Conservation (phyloP, 1,140 invertebrate genomes). For the Cataglyphis hispanica region DNA sequence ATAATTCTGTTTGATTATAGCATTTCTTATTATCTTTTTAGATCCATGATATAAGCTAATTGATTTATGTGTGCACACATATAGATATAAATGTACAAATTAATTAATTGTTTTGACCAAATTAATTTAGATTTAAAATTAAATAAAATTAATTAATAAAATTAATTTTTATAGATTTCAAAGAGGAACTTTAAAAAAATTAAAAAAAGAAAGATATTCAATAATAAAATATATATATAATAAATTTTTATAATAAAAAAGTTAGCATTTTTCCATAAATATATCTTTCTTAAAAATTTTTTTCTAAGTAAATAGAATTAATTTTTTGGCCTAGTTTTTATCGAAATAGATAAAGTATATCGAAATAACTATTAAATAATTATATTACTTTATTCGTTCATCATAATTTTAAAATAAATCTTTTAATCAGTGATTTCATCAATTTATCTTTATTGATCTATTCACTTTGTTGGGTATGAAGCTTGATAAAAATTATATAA, state of each 20-base stretch:
- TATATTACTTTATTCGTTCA: not conserved
- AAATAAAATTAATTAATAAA: no score
- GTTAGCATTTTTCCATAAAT: not conserved
- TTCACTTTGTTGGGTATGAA: not conserved
- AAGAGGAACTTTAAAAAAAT: no score
- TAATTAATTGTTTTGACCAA: no score
- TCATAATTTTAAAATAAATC: not conserved
- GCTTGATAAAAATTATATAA: not conserved
- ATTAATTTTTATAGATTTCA: no score
- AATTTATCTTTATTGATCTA: not conserved
- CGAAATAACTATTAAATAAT: not conserved
- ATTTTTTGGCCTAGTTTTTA: not conserved
- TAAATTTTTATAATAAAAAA: slow-evolving; percentile 2
- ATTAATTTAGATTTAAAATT: no score
- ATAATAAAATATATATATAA: no score
- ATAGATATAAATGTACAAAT: no score
- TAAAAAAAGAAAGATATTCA: no score
- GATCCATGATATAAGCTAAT: no score
- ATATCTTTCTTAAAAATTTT: no score
- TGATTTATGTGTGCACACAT: no score
- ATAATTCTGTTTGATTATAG: not conserved
- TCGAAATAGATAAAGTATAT: not conserved
- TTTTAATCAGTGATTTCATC: not conserved
- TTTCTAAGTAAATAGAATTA: not conserved
- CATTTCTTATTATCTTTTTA: not conserved